phyloP scores from a whole-genome alignment of 2,888 invertebrate genomes.

The Deilephila elpenor region DNA sequence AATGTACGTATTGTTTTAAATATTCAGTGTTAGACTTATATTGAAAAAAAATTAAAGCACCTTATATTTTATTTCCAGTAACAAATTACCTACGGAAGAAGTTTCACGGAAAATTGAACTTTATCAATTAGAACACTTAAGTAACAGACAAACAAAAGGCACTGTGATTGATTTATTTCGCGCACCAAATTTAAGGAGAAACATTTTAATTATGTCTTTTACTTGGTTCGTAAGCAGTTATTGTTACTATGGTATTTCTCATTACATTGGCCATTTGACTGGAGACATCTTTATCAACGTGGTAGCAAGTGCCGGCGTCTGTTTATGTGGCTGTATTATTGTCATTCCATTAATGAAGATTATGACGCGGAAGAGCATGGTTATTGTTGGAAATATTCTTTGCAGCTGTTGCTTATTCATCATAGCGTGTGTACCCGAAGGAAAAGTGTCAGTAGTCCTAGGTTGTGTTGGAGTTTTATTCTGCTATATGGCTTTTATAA shows the following conservation, averaged over 20 bases:
- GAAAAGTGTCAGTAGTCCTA: conserved; percentile 79
- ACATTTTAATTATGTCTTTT: conserved; percentile 88
- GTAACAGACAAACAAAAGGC: conserved; percentile 60
- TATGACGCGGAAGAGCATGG: conserved; percentile 86
- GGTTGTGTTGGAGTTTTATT: conserved; percentile 91
- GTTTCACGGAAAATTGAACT: conserved; percentile 69
- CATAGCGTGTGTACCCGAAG: conserved; percentile 83
- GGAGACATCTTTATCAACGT: conserved; percentile 93
- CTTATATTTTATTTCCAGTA: conserved; percentile 56
- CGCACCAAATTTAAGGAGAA: conserved; percentile 87
- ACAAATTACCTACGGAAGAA: conserved; percentile 69
- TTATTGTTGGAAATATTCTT: conserved; percentile 84
- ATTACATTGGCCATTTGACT: conserved; percentile 90
- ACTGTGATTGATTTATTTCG: conserved; percentile 86
- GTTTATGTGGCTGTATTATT: conserved; percentile 82
- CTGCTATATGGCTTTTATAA: conserved; percentile 91
- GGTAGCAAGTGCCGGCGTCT: conserved; percentile 87
- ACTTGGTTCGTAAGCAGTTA: conserved; percentile 92
- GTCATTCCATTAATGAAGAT: conserved; percentile 86
- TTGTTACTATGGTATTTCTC: conserved; percentile 89
- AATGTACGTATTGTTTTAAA: conserved; percentile 52
- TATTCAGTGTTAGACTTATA: background rate
- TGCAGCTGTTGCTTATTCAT: conserved; percentile 85
- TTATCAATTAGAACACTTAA: conserved; percentile 55
- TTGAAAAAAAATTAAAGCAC: background rate